Percentiles rank a stretch among this genome's conserved stretches.
These are phyloP conservation scores for Leucoma salicis DNA, from an alignment of 2,888 invertebrate genomes.

Conservation along the genomic window DNA sequence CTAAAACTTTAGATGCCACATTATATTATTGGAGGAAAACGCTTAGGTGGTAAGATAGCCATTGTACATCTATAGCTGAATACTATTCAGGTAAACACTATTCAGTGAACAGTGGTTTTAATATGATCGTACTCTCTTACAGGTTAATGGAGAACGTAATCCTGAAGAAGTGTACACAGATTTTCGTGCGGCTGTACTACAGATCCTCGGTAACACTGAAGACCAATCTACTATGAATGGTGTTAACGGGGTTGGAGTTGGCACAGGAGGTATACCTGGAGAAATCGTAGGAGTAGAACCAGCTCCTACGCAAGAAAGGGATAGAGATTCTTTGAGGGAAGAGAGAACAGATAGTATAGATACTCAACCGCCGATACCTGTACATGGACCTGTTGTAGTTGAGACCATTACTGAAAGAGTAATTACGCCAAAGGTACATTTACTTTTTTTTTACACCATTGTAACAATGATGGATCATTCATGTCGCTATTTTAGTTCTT, in stretches of 20 bases:
- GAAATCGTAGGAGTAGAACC: slow-evolving; percentile 84
- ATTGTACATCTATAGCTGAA: no score
- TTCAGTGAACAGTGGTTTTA: not conserved
- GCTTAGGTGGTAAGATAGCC: no score
- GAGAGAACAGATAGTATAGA: slow-evolving; percentile 12
- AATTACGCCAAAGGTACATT: slow-evolving; percentile 51
- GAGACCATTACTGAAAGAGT: slow-evolving; percentile 41
- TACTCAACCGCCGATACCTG: slow-evolving; percentile 21
- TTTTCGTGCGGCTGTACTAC: slow-evolving; percentile 89
- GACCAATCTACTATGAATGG: slow-evolving; percentile 84
- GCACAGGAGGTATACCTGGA: slow-evolving; percentile 84
- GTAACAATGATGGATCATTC: no score
- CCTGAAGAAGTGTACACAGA: slow-evolving; percentile 94
- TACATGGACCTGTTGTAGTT: slow-evolving; percentile 24
- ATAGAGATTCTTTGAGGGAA: slow-evolving; percentile 20
- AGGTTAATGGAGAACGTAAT: slow-evolving; percentile 94
- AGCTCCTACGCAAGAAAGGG: slow-evolving; percentile 59
- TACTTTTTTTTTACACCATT: no score
- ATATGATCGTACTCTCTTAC: slow-evolving; percentile 9
- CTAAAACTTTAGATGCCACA: no score
- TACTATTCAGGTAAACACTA: no score
- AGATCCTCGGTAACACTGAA: slow-evolving; percentile 87
- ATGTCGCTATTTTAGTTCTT: no score
- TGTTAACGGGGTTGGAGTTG: slow-evolving; percentile 80
- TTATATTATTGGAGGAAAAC: no score